Percentiles rank a stretch among this genome's conserved stretches.
phyloP scores from a whole-genome alignment of 2,797 vertebrate genomes.

The Chaenodraco wilsoni region DNA sequence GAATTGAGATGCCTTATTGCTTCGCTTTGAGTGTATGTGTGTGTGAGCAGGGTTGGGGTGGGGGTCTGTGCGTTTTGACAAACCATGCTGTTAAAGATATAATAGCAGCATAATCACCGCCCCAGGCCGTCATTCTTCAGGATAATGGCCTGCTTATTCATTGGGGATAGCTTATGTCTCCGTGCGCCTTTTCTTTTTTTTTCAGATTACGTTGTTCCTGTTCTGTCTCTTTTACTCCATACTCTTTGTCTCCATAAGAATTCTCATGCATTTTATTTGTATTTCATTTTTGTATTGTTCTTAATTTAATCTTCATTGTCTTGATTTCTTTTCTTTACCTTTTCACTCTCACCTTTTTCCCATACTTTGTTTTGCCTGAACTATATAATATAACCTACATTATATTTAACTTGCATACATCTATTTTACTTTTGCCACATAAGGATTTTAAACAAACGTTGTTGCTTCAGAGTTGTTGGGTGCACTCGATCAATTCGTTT shows the following conservation, averaged over 20 bases:
- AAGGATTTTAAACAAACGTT: not conserved
- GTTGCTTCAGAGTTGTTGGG: not conserved
- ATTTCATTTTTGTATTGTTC: constrained; percentile 3
- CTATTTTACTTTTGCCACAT: constrained; percentile 1
- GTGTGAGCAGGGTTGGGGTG: constrained; percentile 28
- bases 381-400: not conserved
- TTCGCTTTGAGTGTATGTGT: constrained; percentile 4
- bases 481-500: not conserved
- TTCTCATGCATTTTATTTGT: constrained; percentile 7
- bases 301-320: constrained; percentile 16
- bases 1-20: constrained; percentile 24
- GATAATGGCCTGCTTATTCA: constrained; percentile 89
- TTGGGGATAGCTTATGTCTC: constrained; percentile 89
- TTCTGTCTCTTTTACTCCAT: constrained; percentile 34
- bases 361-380: not conserved
- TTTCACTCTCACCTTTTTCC: not conserved
- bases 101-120: constrained; percentile 93
- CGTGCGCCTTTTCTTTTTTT: constrained; percentile 79
- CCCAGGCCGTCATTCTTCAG: constrained; percentile 91
- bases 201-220: constrained; percentile 83
- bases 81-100: constrained; percentile 93
- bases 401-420: not conserved
- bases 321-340: constrained; percentile 1
- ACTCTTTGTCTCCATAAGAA: constrained; percentile 34
- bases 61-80: constrained; percentile 89